Percentiles rank a stretch among this genome's conserved stretches.
Evolutionary conservation across 2,113 vertebrate species (phyloP).

Genomic region (Anhinga anhinga): DNA sequence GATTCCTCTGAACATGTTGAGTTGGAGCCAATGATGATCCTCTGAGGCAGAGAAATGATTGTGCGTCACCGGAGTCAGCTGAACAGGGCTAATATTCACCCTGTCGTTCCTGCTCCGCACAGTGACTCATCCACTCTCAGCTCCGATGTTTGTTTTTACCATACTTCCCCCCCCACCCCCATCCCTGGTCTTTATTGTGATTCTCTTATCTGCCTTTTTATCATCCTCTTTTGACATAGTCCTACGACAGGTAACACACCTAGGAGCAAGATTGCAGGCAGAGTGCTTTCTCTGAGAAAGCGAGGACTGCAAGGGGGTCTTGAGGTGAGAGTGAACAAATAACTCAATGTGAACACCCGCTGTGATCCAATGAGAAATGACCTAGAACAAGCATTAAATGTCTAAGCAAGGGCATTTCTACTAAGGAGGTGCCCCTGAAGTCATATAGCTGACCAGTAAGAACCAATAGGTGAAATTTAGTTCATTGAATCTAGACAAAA

Average conservation of each 20-base stretch:
- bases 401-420: not conserved
- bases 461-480: not conserved
- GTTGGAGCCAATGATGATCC: not conserved
- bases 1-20: not conserved
- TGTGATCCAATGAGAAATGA: not conserved
- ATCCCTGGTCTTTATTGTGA: not conserved
- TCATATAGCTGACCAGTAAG: not conserved
- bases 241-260: not conserved
- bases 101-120: not conserved
- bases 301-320: not conserved
- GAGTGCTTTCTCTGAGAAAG: not conserved
- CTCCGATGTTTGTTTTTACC: not conserved
- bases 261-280: not conserved
- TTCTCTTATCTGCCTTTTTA: not conserved
- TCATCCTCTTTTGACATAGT: not conserved
- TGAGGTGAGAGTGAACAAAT: not conserved
- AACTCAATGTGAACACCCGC: not conserved
- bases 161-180: no score
- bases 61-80: not conserved
- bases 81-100: not conserved
- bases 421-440: not conserved
- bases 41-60: not conserved
- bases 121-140: not conserved
- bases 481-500: not conserved
- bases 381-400: not conserved